phyloP scores from a whole-genome alignment of 1,140 invertebrate species.

The Carposina sasakii region DNA sequence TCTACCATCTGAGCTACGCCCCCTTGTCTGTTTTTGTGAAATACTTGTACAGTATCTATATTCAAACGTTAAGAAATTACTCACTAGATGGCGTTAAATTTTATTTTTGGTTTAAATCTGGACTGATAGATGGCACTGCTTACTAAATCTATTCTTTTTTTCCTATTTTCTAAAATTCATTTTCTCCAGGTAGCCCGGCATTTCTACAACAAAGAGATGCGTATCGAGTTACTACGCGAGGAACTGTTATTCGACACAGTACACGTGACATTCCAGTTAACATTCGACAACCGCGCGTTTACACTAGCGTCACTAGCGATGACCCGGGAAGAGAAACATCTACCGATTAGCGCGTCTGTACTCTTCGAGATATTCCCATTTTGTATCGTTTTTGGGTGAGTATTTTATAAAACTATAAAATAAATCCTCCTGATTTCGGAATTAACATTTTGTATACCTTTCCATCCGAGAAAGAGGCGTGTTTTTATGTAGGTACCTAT shows the following conservation, averaged over 20 bases:
- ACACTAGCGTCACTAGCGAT: slow-evolving; percentile 85
- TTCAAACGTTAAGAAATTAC: too few species aligned
- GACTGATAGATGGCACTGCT: background rate
- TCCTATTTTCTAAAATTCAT: background rate
- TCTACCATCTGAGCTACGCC: slow-evolving; percentile 14
- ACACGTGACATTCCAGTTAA: slow-evolving; percentile 93
- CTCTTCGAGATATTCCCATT: slow-evolving; percentile 98
- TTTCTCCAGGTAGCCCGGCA: slow-evolving; percentile 83
- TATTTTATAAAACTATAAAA: slow-evolving; percentile 9
- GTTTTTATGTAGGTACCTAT: too few species aligned
- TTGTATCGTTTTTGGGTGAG: slow-evolving; percentile 94
- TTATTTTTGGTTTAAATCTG: background rate
- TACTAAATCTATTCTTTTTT: background rate
- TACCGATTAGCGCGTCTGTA: slow-evolving; percentile 89
- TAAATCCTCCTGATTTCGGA: too few species aligned
- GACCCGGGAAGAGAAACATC: slow-evolving; percentile 88
- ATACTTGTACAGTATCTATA: too few species aligned
- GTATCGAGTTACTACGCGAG: slow-evolving; percentile 90
- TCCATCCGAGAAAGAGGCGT: too few species aligned
- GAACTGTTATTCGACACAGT: slow-evolving; percentile 91
- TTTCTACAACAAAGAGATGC: slow-evolving; percentile 94
- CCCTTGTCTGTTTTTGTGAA: too few species aligned
- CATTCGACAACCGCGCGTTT: slow-evolving; percentile 94
- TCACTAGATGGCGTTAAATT: slow-evolving; percentile 8
- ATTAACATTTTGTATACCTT: too few species aligned